Percentiles rank a stretch among this genome's conserved stretches.
Conservation (phyloP, 2,113 vertebrate genomes). For the Anas platyrhynchos region DNA sequence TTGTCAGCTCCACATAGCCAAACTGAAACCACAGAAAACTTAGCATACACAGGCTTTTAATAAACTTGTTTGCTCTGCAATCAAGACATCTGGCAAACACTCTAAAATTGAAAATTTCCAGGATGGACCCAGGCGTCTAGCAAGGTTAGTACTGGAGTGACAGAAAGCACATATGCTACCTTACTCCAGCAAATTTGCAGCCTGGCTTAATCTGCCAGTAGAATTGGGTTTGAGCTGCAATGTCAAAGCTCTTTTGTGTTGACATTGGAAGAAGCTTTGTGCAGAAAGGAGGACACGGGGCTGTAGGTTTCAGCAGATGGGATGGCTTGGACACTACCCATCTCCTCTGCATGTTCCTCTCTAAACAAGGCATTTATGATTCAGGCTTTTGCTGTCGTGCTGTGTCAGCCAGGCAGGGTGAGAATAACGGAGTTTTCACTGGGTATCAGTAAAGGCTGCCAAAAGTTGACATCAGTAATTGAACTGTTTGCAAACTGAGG, state of each 20-base stretch:
- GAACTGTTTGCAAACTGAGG: neutral
- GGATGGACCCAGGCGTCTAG: neutral
- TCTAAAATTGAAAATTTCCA: neutral
- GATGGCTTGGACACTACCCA: neutral
- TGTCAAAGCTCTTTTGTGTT: neutral
- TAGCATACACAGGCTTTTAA: neutral
- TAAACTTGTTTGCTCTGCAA: neutral
- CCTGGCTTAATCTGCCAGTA: neutral
- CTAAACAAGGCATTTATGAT: neutral
- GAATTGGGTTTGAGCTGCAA: neutral
- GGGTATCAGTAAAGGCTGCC: neutral
- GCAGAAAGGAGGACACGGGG: rapidly evolving
- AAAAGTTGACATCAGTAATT: neutral
- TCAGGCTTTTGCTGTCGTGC: rapidly evolving
- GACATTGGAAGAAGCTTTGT: neutral
- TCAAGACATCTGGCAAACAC: neutral
- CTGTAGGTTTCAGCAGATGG: neutral
- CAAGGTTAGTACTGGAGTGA: neutral
- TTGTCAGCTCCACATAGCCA: neutral
- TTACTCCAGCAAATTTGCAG: neutral
- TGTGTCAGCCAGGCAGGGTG: rapidly evolving
- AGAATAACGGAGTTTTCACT: neutral
- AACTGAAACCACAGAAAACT: neutral
- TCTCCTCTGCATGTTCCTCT: neutral
- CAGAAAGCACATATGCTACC: neutral